Evolutionary conservation across 2,888 invertebrate species (phyloP).

Genomic region (Drosophila fungiperda): DNA sequence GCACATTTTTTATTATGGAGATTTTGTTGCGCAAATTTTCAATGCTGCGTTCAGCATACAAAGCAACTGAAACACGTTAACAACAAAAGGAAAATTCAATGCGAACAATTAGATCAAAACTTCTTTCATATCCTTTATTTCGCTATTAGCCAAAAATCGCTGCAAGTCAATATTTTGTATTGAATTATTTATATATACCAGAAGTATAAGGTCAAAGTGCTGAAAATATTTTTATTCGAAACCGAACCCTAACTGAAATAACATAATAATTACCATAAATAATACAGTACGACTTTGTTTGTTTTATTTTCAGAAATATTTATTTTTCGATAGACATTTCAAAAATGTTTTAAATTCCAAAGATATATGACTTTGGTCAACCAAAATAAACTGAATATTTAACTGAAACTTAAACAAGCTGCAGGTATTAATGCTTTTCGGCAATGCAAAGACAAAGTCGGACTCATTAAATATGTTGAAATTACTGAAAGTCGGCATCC

Average conservation of each 20-base stretch:
- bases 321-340: slow-evolving; percentile 3
- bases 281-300: neutral
- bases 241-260: neutral
- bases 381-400: neutral
- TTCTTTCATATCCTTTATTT: slow-evolving; percentile 17
- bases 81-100: slow-evolving; percentile 59
- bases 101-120: slow-evolving; percentile 56
- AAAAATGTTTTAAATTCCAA: slow-evolving; percentile 9
- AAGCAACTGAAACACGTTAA: slow-evolving; percentile 50
- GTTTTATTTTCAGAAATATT: neutral
- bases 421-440: neutral
- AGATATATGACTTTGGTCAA: slow-evolving; percentile 4
- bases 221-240: neutral
- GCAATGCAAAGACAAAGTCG: slow-evolving; percentile 1
- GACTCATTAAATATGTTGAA: slow-evolving; percentile 43
- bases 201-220: slow-evolving; percentile 6
- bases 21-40: slow-evolving; percentile 75
- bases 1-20: slow-evolving; percentile 49
- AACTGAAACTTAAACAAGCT: neutral
- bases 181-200: neutral
- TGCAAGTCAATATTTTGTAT: neutral
- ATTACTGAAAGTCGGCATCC: slow-evolving; percentile 7
- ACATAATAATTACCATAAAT: neutral
- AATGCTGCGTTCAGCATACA: slow-evolving; percentile 69
- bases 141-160: neutral